Evolutionary conservation across 2,113 vertebrate species (phyloP).

Genomic region (Odocoileus hemionus): DNA sequence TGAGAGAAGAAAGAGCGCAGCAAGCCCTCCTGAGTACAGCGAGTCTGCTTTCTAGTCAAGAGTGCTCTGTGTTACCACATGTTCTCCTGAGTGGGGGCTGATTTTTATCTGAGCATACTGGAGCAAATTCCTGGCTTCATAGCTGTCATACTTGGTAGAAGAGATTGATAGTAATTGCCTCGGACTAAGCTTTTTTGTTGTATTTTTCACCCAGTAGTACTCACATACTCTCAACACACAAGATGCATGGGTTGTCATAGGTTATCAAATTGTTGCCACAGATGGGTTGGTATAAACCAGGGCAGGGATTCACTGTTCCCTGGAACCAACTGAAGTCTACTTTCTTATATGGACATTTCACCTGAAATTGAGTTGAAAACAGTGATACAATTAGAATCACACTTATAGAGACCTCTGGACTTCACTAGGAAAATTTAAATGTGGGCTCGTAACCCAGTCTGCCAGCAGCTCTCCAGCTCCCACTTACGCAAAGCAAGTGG

Average conservation of each 20-base stretch:
- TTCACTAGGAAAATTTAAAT: background rate
- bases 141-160: background rate
- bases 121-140: background rate
- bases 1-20: background rate
- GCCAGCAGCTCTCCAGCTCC: background rate
- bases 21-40: background rate
- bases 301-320: background rate
- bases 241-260: conserved; percentile 43
- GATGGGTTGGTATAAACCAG: background rate
- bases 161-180: background rate
- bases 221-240: conserved; percentile 55
- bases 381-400: background rate
- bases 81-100: background rate
- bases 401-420: background rate
- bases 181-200: background rate
- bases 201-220: background rate
- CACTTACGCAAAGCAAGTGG: background rate
- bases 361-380: conserved; percentile 35
- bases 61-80: background rate
- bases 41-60: background rate
- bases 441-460: background rate
- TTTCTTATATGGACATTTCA: conserved; percentile 49
- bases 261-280: conserved; percentile 45
- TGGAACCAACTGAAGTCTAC: conserved; percentile 4
- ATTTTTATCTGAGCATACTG: background rate